Evolutionary conservation across 2,888 invertebrate genomes (phyloP).

Genomic region (Spisula subtruncata): DNA sequence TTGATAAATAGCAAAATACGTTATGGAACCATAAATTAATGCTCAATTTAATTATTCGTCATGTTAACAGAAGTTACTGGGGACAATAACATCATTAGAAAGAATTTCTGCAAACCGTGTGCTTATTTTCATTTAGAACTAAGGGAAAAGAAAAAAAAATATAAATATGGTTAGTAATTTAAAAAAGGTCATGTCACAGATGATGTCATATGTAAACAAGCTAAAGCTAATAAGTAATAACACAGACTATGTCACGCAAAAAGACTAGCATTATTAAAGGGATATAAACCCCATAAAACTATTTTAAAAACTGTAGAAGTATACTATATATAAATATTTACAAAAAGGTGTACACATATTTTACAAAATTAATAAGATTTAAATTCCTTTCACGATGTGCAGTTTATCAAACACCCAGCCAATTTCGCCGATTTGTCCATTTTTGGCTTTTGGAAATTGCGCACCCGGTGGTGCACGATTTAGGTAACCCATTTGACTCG

Average conservation of each 20-base stretch:
- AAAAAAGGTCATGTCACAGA: no score
- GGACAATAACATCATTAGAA: no score
- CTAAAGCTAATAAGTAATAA: not conserved
- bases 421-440: conserved; percentile 82
- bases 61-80: no score
- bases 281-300: not conserved
- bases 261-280: conserved; percentile 8
- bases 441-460: conserved; percentile 81
- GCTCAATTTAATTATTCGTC: no score
- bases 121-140: no score
- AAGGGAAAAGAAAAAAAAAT: no score
- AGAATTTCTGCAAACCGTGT: no score
- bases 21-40: no score
- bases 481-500: conserved; percentile 80
- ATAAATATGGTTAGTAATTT: no score
- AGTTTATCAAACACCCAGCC: conserved; percentile 81
- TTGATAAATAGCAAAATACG: no score
- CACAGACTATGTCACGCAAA: not conserved
- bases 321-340: not conserved
- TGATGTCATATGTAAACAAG: not conserved
- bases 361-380: not conserved
- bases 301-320: not conserved
- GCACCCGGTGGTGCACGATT: conserved; percentile 77
- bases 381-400: conserved; percentile 80
- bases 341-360: not conserved